Percentiles rank a stretch among this genome's conserved stretches.
Evolutionary conservation across 2,797 vertebrate species (phyloP).

Genomic region (Todus mexicanus): DNA sequence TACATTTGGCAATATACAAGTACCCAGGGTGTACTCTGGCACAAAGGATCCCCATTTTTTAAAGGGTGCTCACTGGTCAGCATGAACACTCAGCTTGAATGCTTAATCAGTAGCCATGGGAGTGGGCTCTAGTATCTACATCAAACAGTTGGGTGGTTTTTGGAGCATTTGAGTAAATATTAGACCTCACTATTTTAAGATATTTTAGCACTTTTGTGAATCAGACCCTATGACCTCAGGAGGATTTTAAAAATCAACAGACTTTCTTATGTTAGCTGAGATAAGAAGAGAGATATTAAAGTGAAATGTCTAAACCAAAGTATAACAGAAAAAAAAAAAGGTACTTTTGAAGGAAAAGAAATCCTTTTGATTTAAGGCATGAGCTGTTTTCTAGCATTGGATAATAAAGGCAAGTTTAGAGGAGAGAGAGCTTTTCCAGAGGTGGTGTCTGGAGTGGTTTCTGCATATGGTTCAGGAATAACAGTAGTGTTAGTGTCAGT

Average conservation of each 20-base stretch:
- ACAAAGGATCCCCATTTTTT: not conserved
- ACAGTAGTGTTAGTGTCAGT: not conserved
- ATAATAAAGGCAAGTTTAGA: not conserved
- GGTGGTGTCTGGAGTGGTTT: not conserved
- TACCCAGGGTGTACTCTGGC: rapidly evolving
- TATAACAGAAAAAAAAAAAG: not conserved
- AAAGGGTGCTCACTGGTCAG: not conserved
- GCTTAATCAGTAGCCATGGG: not conserved
- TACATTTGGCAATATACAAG: not conserved
- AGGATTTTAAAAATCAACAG: not conserved
- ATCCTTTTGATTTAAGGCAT: not conserved
- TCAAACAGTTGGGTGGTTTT: not conserved
- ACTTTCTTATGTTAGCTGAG: not conserved
- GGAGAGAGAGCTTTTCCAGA: not conserved
- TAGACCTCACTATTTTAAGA: not conserved
- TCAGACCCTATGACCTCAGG: not conserved
- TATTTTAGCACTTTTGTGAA: not conserved
- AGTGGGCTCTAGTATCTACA: not conserved
- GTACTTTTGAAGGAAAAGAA: not conserved
- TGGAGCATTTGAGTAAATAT: not conserved
- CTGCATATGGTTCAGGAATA: not conserved
- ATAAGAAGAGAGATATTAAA: not conserved
- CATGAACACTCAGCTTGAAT: not conserved
- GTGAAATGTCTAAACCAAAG: not conserved
- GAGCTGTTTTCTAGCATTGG: not conserved